These are phyloP conservation scores for Silurus meridionalis DNA, from an alignment of 2,113 vertebrate species.

Conservation along the genomic window DNA sequence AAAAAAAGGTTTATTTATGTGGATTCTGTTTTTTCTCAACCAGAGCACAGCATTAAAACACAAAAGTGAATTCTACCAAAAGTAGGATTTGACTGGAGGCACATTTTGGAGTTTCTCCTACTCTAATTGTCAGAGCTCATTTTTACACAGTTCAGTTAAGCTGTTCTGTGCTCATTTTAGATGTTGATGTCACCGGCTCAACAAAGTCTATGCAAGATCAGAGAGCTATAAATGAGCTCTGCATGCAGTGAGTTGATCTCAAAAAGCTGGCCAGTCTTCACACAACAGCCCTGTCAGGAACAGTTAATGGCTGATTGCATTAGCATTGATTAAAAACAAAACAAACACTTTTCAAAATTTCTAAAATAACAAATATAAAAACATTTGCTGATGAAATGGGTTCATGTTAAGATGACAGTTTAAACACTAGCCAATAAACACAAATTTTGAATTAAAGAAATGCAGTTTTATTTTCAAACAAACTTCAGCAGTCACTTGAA, in stretches of 20 bases:
- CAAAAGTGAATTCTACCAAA: background rate
- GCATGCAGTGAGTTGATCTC: background rate
- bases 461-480: conserved; percentile 69
- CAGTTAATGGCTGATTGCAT: background rate
- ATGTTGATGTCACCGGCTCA: background rate
- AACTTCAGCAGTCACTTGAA: conserved; percentile 62
- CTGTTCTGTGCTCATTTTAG: background rate
- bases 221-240: background rate
- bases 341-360: background rate
- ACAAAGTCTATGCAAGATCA: background rate
- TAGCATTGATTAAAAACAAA: background rate
- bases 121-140: background rate
- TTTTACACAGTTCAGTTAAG: background rate
- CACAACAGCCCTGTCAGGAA: background rate
- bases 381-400: background rate
- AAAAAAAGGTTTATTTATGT: background rate
- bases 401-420: background rate
- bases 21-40: background rate
- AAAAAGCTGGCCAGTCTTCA: background rate
- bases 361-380: too few species aligned
- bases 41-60: background rate
- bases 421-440: background rate
- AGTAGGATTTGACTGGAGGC: background rate
- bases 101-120: background rate
- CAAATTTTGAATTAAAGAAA: conserved; percentile 62